Conservation (phyloP, 2,797 vertebrate species). For the Melanotaenia trifasciata region DNA sequence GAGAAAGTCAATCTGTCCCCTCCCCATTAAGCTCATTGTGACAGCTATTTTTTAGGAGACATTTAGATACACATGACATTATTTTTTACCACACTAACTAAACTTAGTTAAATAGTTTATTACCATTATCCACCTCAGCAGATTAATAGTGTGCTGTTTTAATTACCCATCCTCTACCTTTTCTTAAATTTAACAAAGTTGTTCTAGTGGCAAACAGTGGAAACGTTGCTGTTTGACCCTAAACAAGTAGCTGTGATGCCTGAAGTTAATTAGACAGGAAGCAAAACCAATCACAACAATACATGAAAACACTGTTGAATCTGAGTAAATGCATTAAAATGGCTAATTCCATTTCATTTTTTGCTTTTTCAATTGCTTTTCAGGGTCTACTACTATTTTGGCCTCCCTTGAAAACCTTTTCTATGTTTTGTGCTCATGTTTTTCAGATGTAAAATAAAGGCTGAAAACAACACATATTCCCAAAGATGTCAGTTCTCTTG, state of each 20-base stretch:
- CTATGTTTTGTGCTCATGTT: not conserved
- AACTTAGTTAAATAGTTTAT: not conserved
- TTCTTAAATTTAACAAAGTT: not conserved
- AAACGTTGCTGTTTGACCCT: not conserved
- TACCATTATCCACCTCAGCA: not conserved
- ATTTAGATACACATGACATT: not conserved
- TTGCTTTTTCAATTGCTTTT: not conserved
- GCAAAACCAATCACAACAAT: not conserved
- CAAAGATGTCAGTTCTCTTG: slow-evolving; percentile 20
- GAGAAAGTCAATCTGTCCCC: not conserved
- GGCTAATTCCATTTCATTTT: not conserved
- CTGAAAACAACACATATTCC: slow-evolving; percentile 31
- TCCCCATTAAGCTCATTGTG: no score
- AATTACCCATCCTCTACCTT: not conserved
- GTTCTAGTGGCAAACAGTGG: not conserved
- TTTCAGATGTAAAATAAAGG: slow-evolving; percentile 27
- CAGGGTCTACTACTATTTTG: not conserved
- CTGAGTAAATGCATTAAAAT: not conserved
- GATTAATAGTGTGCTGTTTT: not conserved
- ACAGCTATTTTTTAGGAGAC: not conserved
- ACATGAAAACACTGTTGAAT: not conserved
- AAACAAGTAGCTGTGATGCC: not conserved
- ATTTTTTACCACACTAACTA: not conserved
- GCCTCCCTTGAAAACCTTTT: slow-evolving; percentile 5
- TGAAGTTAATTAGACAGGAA: not conserved